These are phyloP conservation scores for Phrynocephalus vlangalii DNA, from an alignment of 2,797 vertebrate genomes.

Conservation along the genomic window DNA sequence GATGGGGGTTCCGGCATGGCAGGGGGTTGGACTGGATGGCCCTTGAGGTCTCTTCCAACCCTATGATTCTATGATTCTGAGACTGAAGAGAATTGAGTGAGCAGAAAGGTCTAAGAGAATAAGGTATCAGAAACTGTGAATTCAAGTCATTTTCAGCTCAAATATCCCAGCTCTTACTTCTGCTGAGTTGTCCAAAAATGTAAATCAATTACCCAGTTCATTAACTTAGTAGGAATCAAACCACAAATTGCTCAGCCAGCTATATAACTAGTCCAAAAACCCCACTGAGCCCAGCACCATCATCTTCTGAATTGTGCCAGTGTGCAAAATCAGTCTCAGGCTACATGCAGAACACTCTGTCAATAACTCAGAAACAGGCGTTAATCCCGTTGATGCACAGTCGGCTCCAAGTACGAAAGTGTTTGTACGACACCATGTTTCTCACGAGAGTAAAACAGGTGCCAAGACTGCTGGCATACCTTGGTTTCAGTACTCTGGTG, in stretches of 20 bases:
- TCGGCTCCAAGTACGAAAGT: not conserved
- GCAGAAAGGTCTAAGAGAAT: conserved; percentile 1
- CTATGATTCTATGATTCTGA: no score
- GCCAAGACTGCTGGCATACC: not conserved
- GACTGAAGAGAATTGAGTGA: not conserved
- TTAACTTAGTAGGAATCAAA: not conserved
- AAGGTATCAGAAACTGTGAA: not conserved
- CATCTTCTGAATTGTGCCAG: not conserved
- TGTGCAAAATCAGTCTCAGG: not conserved
- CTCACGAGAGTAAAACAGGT: not conserved
- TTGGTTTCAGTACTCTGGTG: not conserved
- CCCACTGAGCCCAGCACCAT: not conserved
- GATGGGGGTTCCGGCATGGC: no score
- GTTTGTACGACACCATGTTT: not conserved
- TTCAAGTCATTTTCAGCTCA: not conserved
- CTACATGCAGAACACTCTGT: not conserved
- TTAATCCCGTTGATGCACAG: not conserved
- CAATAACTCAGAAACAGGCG: not conserved
- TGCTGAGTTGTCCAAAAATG: not conserved
- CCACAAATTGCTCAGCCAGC: not conserved
- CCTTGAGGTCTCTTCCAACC: no score
- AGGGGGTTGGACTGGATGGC: no score
- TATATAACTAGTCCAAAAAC: not conserved
- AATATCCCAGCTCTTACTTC: not conserved
- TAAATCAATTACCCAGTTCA: not conserved